These are phyloP conservation scores for Amphipyra berbera DNA, from an alignment of 2,888 invertebrate species.

Conservation along the genomic window DNA sequence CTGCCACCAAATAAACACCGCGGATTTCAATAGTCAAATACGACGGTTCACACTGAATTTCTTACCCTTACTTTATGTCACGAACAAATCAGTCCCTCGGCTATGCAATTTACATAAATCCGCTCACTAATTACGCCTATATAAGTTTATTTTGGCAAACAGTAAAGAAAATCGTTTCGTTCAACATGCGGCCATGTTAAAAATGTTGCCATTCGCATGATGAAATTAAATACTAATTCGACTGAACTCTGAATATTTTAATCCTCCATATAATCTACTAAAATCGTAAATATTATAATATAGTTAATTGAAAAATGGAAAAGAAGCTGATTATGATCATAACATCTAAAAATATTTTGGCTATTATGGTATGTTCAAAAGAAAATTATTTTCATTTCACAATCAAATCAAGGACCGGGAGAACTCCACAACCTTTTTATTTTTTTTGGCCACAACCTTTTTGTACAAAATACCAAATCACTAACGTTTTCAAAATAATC, in stretches of 20 bases:
- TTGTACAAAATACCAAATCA: too few species aligned
- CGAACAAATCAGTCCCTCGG: slow-evolving; percentile 68
- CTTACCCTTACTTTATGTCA: slow-evolving; percentile 78
- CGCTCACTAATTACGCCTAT: slow-evolving; percentile 79
- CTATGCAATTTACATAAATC: slow-evolving; percentile 81
- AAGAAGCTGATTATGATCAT: too few species aligned
- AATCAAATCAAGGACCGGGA: too few species aligned
- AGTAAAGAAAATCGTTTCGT: slow-evolving; percentile 94
- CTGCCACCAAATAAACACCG: slow-evolving; percentile 79
- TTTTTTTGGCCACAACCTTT: too few species aligned
- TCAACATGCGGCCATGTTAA: slow-evolving; percentile 97
- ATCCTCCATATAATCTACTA: too few species aligned
- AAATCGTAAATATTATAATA: too few species aligned
- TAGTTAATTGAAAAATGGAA: too few species aligned
- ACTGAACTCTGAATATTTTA: background rate
- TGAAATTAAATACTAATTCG: slow-evolving; percentile 8
- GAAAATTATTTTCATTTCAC: too few species aligned
- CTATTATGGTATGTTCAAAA: too few species aligned
- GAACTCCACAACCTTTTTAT: too few species aligned
- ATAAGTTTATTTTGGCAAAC: slow-evolving; percentile 91
- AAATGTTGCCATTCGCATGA: slow-evolving; percentile 74
- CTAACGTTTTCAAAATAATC: too few species aligned
- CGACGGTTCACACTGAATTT: slow-evolving; percentile 71
- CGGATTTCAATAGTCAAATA: slow-evolving; percentile 67
- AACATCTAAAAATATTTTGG: too few species aligned